Conservation (phyloP, 2,888 invertebrate species). For the Acanthosepion esculentum region DNA sequence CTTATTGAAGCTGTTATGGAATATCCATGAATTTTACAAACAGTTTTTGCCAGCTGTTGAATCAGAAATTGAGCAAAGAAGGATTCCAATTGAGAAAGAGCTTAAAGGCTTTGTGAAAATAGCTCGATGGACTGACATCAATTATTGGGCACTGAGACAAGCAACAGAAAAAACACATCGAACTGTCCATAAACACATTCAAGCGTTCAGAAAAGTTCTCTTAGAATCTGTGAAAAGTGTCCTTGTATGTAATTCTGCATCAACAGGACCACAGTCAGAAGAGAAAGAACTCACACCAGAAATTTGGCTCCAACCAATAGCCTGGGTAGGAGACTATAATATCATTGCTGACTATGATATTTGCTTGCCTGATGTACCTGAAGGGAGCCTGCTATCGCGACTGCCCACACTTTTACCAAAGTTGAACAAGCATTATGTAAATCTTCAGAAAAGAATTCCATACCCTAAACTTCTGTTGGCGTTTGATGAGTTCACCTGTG, state of each 20-base stretch:
- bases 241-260: neutral
- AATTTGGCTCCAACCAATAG: neutral
- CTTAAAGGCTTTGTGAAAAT: conserved; percentile 95
- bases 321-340: neutral
- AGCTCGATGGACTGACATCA: conserved; percentile 94
- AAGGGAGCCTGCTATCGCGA: conserved; percentile 46
- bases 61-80: conserved; percentile 81
- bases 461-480: conserved; percentile 57
- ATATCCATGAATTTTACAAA: conserved; percentile 85
- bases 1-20: conserved; percentile 68
- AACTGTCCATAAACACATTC: conserved; percentile 88
- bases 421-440: conserved; percentile 62
- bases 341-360: neutral
- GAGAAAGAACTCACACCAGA: neutral
- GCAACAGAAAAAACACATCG: conserved; percentile 91
- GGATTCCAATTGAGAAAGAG: conserved; percentile 91
- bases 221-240: conserved; percentile 36
- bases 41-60: conserved; percentile 84
- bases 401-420: conserved; percentile 56
- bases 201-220: conserved; percentile 79
- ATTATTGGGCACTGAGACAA: conserved; percentile 93
- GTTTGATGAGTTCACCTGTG: conserved; percentile 71
- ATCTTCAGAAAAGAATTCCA: conserved; percentile 55
- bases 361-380: neutral
- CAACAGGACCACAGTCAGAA: neutral